Base-by-base conservation (phyloP, 2,888 invertebrate genomes). In the Plagiodera versicolora region DNA sequence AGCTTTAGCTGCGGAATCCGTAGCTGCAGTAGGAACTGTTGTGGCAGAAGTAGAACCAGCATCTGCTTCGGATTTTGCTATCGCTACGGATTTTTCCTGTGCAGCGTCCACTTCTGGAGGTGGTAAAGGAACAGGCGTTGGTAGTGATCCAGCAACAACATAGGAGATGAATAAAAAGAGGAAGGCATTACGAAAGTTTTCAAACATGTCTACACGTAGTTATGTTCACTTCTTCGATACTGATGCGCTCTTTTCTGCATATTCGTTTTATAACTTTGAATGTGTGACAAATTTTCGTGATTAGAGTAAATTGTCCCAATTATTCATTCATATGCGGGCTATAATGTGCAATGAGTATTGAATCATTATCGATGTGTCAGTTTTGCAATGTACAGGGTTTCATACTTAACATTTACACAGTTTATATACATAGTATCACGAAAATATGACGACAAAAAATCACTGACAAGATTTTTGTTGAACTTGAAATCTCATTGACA, bases 251-350 rank as follows among this genome's bases (percentile, higher is more conserved):
- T 2, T 14, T 32, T 32, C 32, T 32, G 8, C 32, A 39, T 14
- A 39, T 39, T n/a, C 6, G 6, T 39, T 39, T 39, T 39, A 39
- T 39, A 39, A 14, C 39, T 39, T 6, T 3, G 14, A 3, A n/a
- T 39, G 11, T 39, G 14, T 39, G 39, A 39, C 39, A 3, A 58
- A 52, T 58, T 52, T 57, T 24, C 18, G 3, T 10, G 16, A 49
- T 48, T 57, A 57, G 50, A 44, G 51, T 17, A 35, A 51, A 51
- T 58, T 52, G 47, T 9, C n/a, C 10, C 30, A 52, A 52, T 58
- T 58, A 14, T 10, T 14, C n/a, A 24, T 46, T 58, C 47, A 19
- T 19, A 58, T 58, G 50, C 52, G 52, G 58, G 58, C 45, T 46
- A 20, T 39, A n/a, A 39, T 39, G 39, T 3, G 8, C 5, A 32